Base-by-base conservation (phyloP, 2,888 invertebrate genomes). In the Lycophotia porphyrea region DNA sequence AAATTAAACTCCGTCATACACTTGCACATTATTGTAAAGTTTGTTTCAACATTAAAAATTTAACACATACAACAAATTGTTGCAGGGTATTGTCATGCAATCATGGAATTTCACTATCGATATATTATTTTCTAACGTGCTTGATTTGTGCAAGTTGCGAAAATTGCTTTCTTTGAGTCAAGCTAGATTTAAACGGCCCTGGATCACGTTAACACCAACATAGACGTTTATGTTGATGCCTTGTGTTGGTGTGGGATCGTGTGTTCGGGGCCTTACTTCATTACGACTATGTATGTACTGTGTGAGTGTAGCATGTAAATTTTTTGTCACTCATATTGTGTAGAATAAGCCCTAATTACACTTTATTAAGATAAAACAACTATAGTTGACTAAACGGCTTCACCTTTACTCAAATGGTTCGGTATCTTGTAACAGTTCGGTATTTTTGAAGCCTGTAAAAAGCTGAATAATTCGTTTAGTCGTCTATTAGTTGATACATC, bases 81-180 rank as follows among this genome's bases (percentile, higher is more conserved):
- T 91, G 88, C 93, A 93, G 93, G 92, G 93, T 93, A 93, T 87
- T 87, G 86, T 92, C 92, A 92, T 92, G 86, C 90, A 89, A 86
- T 91, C 90, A 89, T 92, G 88, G 87, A 88, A 71, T 79, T 74
- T 84, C 87, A 87, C 83, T 74, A 36, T n/a, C 36, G 7, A 36
- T 63, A 63, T 77, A 27, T 63, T 77, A 27, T 63, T 84, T 82
- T 88, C 60, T 70, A 79, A 88, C 77, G 74, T 74, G 77, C 67
- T 63, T 83, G 76, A 39, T 74, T 74, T 74, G 82, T 85, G 85
- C 85, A 84, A 80, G 80, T 76, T 66, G 71, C 69, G 67, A 47
- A 78, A 66, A 68, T 76, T 80, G 64, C 78, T 88, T 87, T 84
- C 74, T 78, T 74, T 55, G n/a, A 18, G 13, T 36, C 18, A 66